Base-by-base conservation (phyloP, 2,797 vertebrate species). In the Gephyroberyx darwinii region DNA sequence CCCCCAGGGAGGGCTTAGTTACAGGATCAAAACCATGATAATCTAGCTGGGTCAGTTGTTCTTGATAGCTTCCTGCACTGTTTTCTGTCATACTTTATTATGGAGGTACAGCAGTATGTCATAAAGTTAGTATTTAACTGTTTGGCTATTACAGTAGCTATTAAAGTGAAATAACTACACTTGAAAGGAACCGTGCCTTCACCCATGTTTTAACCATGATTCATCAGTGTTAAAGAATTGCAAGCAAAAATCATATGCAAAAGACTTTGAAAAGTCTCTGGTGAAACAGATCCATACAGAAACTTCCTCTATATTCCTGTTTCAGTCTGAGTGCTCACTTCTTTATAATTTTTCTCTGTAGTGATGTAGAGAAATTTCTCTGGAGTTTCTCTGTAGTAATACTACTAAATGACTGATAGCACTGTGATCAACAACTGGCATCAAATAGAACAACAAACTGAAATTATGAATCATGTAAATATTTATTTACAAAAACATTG, bases 11-110 rank as follows among this genome's bases (percentile, higher is more conserved):
- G 7, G 31, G 4, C 50, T 80, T 56, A 69, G 63, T 59, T 26
- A 30, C 17, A 30, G 3, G 75, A 85, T 77, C 10, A 75, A 79
- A 82, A 70, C 60, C 8, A 10, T 53, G 30, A 52, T 64, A 67
- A 81, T 82, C 82, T 69, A 17, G 41, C 8, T 1, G 43, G 76
- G 43, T 67, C 62, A 9, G 55, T 50, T 67, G 39, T 39, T 55
- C 71, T 81, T 71, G 63, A 84, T 62, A n/a, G 47, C 74, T 84
- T 90, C 86, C 80, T 83, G 66, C 57, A 9, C 51, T 56, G 54
- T 16, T 26, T 16, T 20, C 33, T 61, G 30, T 45, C 22, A 20
- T 43, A 17, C 37, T 62, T 9, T 41, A 31, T 22, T 37, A 41
- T 0, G 51, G 48, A 52, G 22, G 13, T 51, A 12, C 60, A 61